phyloP scores from a whole-genome alignment of 2,888 invertebrate genomes.

The Standfussiana lucernea region DNA sequence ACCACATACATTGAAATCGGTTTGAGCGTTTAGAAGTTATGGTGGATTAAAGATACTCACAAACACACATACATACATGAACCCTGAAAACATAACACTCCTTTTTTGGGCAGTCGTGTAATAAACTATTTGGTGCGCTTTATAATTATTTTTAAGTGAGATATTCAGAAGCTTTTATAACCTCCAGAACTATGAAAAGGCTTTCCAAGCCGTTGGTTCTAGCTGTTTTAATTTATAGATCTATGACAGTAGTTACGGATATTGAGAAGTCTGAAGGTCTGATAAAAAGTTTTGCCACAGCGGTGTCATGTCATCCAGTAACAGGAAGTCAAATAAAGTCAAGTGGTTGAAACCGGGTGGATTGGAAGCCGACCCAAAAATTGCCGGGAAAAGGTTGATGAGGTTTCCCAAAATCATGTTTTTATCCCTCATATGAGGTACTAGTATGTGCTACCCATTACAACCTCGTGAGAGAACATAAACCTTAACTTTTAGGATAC shows the following conservation, averaged over 20 bases:
- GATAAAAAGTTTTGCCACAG: background rate
- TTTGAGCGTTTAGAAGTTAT: too few species aligned
- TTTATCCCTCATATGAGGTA: background rate
- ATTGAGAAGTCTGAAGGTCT: background rate
- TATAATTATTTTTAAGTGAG: background rate
- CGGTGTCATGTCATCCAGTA: background rate
- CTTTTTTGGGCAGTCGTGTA: too few species aligned
- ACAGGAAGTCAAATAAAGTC: background rate
- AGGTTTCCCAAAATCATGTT: background rate
- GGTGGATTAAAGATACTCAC: too few species aligned
- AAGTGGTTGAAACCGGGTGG: background rate
- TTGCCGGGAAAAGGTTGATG: background rate
- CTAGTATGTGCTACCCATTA: background rate
- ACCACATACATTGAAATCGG: too few species aligned
- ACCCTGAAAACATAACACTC: too few species aligned
- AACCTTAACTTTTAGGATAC: constrained; percentile 38
- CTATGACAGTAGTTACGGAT: background rate
- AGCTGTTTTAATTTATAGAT: background rate
- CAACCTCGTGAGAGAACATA: constrained; percentile 12
- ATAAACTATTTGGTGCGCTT: background rate
- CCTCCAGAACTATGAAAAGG: background rate
- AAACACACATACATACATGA: too few species aligned
- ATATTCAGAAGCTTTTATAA: background rate
- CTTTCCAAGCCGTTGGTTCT: background rate
- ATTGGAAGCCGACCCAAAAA: background rate